These are phyloP conservation scores for Copsychus sechellarum DNA, from an alignment of 2,113 vertebrate species.

Conservation along the genomic window DNA sequence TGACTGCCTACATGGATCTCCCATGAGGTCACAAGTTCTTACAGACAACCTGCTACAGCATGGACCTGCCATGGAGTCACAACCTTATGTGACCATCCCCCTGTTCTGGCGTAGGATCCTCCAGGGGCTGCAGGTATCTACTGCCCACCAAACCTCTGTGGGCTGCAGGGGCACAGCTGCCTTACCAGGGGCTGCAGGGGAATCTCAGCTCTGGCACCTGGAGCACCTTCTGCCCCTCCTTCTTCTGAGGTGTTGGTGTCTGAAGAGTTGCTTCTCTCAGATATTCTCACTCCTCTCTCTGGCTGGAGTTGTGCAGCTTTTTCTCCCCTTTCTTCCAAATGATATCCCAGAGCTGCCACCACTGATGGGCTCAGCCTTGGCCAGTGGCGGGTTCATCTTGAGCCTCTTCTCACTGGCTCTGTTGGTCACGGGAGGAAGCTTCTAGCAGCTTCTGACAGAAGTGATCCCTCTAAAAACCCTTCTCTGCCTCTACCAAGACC, in stretches of 20 bases:
- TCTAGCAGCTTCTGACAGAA: not conserved
- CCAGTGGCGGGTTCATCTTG: rapidly evolving
- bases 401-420: not conserved
- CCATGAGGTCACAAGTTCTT: no score
- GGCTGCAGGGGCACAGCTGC: not conserved
- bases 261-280: not conserved
- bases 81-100: not conserved
- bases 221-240: not conserved
- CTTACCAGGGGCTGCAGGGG: no score
- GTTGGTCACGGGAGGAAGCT: not conserved
- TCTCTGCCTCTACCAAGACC: not conserved
- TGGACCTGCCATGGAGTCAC: not conserved
- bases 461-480: not conserved
- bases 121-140: not conserved
- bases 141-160: not conserved
- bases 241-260: not conserved
- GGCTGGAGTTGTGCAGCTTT: not conserved
- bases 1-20: not conserved
- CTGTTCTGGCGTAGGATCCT: not conserved
- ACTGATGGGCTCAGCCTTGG: not conserved
- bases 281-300: not conserved
- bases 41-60: not conserved
- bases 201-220: not conserved
- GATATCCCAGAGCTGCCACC: rapidly evolving
- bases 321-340: not conserved